Base-by-base conservation (phyloP, 2,797 vertebrate genomes). In the Dendrocincla fuliginosa region DNA sequence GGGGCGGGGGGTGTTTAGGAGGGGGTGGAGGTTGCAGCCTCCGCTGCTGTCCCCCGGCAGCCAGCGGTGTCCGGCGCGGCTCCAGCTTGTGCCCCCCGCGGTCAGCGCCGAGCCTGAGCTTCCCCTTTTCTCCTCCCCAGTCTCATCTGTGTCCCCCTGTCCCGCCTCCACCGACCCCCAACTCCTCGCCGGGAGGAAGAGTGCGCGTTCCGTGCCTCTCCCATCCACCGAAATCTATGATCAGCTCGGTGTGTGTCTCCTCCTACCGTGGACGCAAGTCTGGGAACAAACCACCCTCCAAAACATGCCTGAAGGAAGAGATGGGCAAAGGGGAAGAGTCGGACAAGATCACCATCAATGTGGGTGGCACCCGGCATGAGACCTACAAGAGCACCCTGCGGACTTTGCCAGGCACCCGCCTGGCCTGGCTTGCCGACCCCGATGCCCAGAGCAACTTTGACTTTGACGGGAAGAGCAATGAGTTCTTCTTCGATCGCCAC, bases 231-330 rank as follows among this genome's bases (percentile, higher is more conserved):
- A 98, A 98, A 99, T 98, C 98, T 98, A 99, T 99, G 99, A 99
- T 99, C 96, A 99, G 99, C 99, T 99, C 99, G 69, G 99, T 99
- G 99, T 99, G 99, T 97, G 99, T 99, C 94, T 99, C 99, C 98
- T 99, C 99, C 97, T 99, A 99, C 98, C 99, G 99, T 84, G 99
- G 99, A 97, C 99, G 99, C 98, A 99, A 99, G 98, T 99, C 99
- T 69, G 99, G 98, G 98, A 99, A 99, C 98, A 99, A 99, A 98
- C 98, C 99, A 97, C 98, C 99, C 92, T 99, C 99, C 83, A 99
- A 99, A 99, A 98, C 99, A 99, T 99, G 99, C 98, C 98, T 99
- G 98, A 99, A 99, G 98, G 99, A 99, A 98, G 99, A 99, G 95
- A 99, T 99, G 99, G 97, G 97, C 98, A 98, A 98, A 96, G 99